Base-by-base conservation (phyloP, 2,888 invertebrate genomes). In the Aphodius sticticus region DNA sequence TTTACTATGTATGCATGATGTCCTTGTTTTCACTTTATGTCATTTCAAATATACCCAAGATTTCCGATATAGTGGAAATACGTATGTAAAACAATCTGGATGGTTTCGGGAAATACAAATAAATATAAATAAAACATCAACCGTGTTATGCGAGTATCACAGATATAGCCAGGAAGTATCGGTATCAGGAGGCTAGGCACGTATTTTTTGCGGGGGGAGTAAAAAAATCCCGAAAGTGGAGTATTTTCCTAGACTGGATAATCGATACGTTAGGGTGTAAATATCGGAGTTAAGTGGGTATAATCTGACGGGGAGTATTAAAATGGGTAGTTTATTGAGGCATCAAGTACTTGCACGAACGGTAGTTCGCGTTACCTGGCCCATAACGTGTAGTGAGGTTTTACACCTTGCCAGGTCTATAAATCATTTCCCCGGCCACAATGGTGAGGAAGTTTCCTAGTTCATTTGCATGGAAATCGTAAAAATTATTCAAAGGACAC, bases 401-500 rank as follows among this genome's bases (percentile, higher is more conserved):
- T 74, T 74, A 74, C 74, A 37, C 74, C 74, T 36, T 74, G 36
- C 35, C 74, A n/a, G n/a, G 35, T n/a, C 74, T 35, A 74, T 74
- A 74, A 74, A 74, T 74, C 74, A 74, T 35, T 35, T 37, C 74
- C 74, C 74, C 74, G n/a, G 74, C n/a, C 36, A 71, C 71, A 74
- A 74, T 74, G 74, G 36, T 37, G 74, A 74, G 74, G 74, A 74
- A 74, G 74, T 74, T 74, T 74, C 74, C 74, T 74, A 35, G 74
- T 74, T 74, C 35, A 74, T 74, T 74, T 74, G 74, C 74, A 74
- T 74, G 74, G 74, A 37, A 74, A 74, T 74, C 36, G 74, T 74
- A 74, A 74, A 74, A 74, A 74, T 74, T 74, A 74, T 74, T 74
- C 74, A 37, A 74, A 37, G 74, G 74, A 74, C 74, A 37, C 74